phyloP scores from a whole-genome alignment of 1,140 invertebrate genomes.

The Neodiprion fabricii region DNA sequence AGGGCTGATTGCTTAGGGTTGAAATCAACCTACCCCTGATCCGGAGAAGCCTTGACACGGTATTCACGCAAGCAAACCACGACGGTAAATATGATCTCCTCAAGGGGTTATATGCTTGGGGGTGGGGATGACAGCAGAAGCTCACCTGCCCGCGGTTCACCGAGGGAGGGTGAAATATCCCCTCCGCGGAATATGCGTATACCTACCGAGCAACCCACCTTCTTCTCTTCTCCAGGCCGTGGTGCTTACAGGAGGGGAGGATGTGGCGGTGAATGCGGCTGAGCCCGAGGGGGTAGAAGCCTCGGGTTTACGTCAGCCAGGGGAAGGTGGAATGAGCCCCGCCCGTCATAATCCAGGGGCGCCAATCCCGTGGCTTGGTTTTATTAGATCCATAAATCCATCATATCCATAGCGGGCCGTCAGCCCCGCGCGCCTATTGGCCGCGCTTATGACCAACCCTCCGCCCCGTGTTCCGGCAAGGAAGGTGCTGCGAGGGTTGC shows the following conservation, averaged over 20 bases:
- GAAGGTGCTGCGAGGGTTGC: not conserved
- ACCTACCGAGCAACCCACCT: not conserved
- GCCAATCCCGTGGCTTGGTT: conserved; percentile 58
- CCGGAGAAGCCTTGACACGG: too few species aligned
- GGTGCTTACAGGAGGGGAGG: conserved; percentile 18
- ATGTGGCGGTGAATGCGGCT: conserved; percentile 46
- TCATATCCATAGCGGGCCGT: conserved; percentile 58
- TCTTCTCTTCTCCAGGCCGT: not conserved
- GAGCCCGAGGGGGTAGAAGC: conserved; percentile 50
- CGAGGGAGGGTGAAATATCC: not conserved
- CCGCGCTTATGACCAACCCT: conserved; percentile 34
- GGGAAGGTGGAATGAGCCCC: conserved; percentile 38
- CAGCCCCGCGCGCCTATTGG: conserved; percentile 47
- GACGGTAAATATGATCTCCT: too few species aligned
- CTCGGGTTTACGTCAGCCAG: conserved; percentile 10
- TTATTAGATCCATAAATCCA: conserved; percentile 67
- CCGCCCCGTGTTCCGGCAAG: conserved; percentile 27
- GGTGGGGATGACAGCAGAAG: not conserved
- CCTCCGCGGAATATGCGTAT: not conserved
- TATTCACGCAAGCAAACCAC: too few species aligned
- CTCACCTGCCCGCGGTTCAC: not conserved
- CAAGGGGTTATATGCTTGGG: not conserved
- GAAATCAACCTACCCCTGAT: too few species aligned
- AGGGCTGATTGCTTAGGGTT: too few species aligned
- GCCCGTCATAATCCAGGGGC: conserved; percentile 61